These are phyloP conservation scores for Planococcus citri DNA, from an alignment of 1,140 invertebrate genomes.

Conservation along the genomic window DNA sequence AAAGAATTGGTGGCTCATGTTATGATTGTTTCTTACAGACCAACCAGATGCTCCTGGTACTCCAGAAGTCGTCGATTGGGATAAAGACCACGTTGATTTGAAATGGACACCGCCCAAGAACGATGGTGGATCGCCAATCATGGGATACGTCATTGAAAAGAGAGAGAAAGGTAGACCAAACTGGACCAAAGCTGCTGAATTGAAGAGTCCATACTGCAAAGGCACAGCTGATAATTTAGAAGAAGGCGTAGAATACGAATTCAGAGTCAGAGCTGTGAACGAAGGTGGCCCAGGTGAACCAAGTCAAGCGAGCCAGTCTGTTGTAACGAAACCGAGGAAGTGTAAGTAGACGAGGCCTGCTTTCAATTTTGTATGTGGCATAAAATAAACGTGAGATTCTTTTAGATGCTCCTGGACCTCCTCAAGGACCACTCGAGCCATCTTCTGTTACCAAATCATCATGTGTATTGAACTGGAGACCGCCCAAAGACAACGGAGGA, in stretches of 20 bases:
- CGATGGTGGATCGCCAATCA: slow-evolving; percentile 86
- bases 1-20: not conserved
- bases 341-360: no score
- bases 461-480: slow-evolving; percentile 68
- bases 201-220: slow-evolving; percentile 60
- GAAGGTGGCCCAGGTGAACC: slow-evolving; percentile 67
- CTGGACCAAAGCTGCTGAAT: slow-evolving; percentile 75
- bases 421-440: slow-evolving; percentile 74
- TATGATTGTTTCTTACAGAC: slow-evolving; percentile 41
- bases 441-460: slow-evolving; percentile 73
- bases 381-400: not conserved
- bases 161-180: slow-evolving; percentile 73
- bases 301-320: slow-evolving; percentile 54
- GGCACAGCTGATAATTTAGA: slow-evolving; percentile 65
- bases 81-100: slow-evolving; percentile 85
- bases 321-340: slow-evolving; percentile 73
- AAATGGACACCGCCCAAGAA: slow-evolving; percentile 78
- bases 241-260: slow-evolving; percentile 77
- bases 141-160: slow-evolving; percentile 88
- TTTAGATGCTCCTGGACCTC: slow-evolving; percentile 62
- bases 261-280: slow-evolving; percentile 70
- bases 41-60: slow-evolving; percentile 80
- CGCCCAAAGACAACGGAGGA: slow-evolving; percentile 85
- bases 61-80: slow-evolving; percentile 84
- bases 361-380: slow-evolving; percentile 21